phyloP scores from a whole-genome alignment of 2,888 invertebrate genomes.

The Nezara viridula region DNA sequence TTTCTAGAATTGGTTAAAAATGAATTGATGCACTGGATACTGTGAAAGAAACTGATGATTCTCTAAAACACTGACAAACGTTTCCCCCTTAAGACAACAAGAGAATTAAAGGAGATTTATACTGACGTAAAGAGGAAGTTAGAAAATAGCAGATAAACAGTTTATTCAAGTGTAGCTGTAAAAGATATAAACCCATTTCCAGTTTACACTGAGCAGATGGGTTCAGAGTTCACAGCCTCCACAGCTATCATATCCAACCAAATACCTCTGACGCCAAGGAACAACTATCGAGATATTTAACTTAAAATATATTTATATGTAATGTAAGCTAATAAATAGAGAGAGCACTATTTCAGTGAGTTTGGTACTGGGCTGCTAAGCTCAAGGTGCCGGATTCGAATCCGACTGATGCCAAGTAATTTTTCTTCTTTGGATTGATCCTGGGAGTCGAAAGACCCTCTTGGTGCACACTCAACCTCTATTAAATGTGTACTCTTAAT shows the following conservation, averaged over 20 bases:
- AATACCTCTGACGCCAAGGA: neutral
- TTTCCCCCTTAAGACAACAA: neutral
- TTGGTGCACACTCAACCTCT: too few relatives aligned
- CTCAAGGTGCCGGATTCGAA: too few relatives aligned
- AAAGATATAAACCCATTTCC: conserved; percentile 18
- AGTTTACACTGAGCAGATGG: conserved; percentile 23
- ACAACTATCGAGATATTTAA: neutral
- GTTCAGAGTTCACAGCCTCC: neutral
- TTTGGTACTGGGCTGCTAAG: too few relatives aligned
- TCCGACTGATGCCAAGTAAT: too few relatives aligned
- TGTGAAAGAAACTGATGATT: neutral
- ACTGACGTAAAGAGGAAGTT: neutral
- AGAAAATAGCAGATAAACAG: conserved; percentile 34
- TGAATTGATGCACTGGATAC: neutral
- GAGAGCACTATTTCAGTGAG: too few relatives aligned
- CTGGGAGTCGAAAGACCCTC: too few relatives aligned
- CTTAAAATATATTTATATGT: too few relatives aligned
- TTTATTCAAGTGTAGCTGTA: conserved; percentile 29
- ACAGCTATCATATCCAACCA: neutral
- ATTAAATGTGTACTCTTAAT: too few relatives aligned
- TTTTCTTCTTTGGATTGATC: too few relatives aligned
- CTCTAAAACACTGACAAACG: conserved; percentile 9
- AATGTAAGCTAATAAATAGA: too few relatives aligned
- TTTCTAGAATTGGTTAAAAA: too few relatives aligned
- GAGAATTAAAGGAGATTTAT: conserved; percentile 32